Conservation (phyloP, 2,113 vertebrate species). For the Campylomormyrus tamandua region DNA sequence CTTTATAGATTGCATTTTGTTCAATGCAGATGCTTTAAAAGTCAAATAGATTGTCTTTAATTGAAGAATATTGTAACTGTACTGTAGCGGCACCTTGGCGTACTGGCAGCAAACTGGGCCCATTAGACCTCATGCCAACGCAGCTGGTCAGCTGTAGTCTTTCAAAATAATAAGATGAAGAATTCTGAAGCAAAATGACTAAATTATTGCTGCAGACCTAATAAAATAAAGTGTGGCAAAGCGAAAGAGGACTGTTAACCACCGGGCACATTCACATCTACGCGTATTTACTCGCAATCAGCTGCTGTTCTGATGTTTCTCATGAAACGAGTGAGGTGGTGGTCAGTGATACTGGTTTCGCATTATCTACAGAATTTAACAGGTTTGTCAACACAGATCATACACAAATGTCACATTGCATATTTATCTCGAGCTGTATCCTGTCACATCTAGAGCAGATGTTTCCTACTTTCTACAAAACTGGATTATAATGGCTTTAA, state of each 20-base stretch:
- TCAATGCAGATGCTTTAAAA: background rate
- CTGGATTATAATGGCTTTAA: constrained; percentile 18
- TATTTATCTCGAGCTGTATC: constrained; percentile 40
- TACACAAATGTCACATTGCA: constrained; percentile 25
- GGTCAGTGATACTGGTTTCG: background rate
- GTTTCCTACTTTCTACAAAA: constrained; percentile 55
- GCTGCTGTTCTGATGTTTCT: background rate
- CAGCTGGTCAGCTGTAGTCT: background rate
- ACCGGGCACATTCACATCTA: background rate
- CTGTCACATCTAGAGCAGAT: constrained; percentile 50
- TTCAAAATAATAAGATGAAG: background rate
- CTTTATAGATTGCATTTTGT: background rate
- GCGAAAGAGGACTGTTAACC: background rate
- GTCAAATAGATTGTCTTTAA: background rate
- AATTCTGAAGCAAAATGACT: background rate
- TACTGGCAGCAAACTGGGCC: background rate
- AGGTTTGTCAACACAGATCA: constrained; percentile 43
- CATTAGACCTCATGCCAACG: background rate
- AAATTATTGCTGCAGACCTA: background rate
- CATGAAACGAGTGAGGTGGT: background rate
- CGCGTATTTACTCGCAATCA: background rate
- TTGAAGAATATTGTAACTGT: background rate
- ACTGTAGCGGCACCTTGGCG: background rate
- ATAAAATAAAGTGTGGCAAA: background rate
- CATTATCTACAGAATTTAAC: background rate